Percentiles rank a stretch among this genome's conserved stretches.
These are phyloP conservation scores for Noctua comes DNA, from an alignment of 2,888 invertebrate species.

Conservation along the genomic window DNA sequence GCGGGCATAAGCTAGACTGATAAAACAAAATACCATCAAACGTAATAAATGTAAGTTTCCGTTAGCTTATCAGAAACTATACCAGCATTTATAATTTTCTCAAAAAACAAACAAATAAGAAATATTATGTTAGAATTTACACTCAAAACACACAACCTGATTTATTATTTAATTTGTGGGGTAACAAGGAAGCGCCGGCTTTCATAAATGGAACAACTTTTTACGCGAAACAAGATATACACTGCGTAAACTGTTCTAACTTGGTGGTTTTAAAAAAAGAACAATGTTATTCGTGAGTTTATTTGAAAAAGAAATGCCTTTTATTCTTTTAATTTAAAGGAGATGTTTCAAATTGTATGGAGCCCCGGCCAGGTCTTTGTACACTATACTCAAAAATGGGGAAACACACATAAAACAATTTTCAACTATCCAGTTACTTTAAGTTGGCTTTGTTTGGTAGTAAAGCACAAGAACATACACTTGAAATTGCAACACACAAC, in stretches of 20 bases:
- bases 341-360: too few relatives aligned
- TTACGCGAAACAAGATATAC: slow-evolving; percentile 44
- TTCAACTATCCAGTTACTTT: too few relatives aligned
- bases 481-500: too few relatives aligned
- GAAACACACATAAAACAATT: too few relatives aligned
- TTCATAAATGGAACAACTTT: slow-evolving; percentile 50
- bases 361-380: too few relatives aligned
- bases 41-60: not conserved
- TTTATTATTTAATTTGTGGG: slow-evolving; percentile 65
- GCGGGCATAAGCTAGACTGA: too few relatives aligned
- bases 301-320: slow-evolving; percentile 19
- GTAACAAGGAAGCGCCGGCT: slow-evolving; percentile 27
- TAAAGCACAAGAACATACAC: too few relatives aligned
- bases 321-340: not conserved
- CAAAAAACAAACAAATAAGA: not conserved
- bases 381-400: too few relatives aligned
- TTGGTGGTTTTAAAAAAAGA: slow-evolving; percentile 32
- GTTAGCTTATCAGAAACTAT: not conserved
- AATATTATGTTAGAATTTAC: slow-evolving; percentile 15
- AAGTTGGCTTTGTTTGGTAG: too few relatives aligned
- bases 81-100: not conserved
- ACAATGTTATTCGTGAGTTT: slow-evolving; percentile 11
- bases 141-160: slow-evolving; percentile 29
- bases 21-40: not conserved
- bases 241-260: slow-evolving; percentile 20